Base-by-base conservation (phyloP, 2,888 invertebrate genomes). In the Coremacera marginata region DNA sequence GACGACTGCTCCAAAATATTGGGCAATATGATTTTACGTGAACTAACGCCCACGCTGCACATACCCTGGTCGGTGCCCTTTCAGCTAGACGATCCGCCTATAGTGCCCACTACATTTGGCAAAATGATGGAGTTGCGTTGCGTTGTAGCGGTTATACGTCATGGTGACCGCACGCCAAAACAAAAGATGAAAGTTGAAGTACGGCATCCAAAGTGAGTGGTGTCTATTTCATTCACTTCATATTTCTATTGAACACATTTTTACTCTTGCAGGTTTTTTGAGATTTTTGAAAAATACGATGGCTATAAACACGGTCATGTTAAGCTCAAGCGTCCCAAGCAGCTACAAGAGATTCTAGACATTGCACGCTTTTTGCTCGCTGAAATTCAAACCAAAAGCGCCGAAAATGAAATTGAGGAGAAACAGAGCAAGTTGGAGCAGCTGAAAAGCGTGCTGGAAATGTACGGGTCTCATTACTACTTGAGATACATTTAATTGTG, bases 181-280 rank as follows among this genome's bases (percentile, higher is more conserved):
- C 99, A 99, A 91, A 99, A 99, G 91, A 99, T 99, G 99, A 99
- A 99, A 90, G 98, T 99, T 82, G 98, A 98, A 92, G 98, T 98
- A 16, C 92, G 98, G 72, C 98, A 98, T 92, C 95, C 95, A 3
- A 96, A 97, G 95, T 96, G 89, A 82, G 85, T 82, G 37, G 31
- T 27, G 11, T 9, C 9, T 70, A 16, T 63, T 25, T 16, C 5
- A 31, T n/a, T n/a, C 34, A 34, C 14, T 31, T 63, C 63, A 5
- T 52, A 19, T 52, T 0, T 55, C 1, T 19, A 55, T 55, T 55
- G 3, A 31, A 19, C n/a, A n/a, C n/a, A n/a, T 55, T 55, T 62
- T 22, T 5, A 62, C 25, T 3, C 11, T 52, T 49, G 0, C 52
- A 97, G 97, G 88, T 99, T 99, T 90, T 99, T 99, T 90, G 98